These are phyloP conservation scores for Alligator sinensis DNA, from an alignment of 2,113 vertebrate species.

Conservation along the genomic window DNA sequence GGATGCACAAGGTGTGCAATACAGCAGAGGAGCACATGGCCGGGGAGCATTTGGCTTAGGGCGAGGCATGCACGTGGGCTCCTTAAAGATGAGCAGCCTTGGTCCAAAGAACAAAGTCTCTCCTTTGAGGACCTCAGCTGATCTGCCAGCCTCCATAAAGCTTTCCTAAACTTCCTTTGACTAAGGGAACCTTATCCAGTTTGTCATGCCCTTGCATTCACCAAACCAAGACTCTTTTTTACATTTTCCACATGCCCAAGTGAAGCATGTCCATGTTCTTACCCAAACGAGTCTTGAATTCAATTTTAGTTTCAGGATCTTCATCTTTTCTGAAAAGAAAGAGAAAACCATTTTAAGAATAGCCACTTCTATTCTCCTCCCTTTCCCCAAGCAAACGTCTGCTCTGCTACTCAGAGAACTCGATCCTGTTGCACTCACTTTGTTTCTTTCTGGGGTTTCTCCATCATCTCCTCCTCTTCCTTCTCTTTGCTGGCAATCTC, in stretches of 20 bases:
- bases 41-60: too few species aligned
- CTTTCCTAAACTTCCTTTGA: neutral
- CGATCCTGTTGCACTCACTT: conserved; percentile 82
- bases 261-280: conserved; percentile 54
- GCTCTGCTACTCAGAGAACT: neutral
- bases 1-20: too few species aligned
- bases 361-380: neutral
- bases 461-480: conserved; percentile 97
- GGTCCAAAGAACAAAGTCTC: neutral
- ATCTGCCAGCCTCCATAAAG: neutral
- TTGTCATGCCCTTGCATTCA: neutral
- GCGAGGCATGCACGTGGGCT: too few species aligned
- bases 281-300: conserved; percentile 97
- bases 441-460: conserved; percentile 96
- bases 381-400: neutral
- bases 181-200: neutral
- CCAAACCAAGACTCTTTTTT: neutral
- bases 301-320: conserved; percentile 98
- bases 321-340: conserved; percentile 90
- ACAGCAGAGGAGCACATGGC: too few species aligned
- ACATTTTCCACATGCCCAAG: neutral
- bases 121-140: neutral
- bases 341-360: neutral
- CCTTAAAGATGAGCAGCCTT: too few species aligned
- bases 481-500: conserved; percentile 98